Evolutionary conservation across 2,797 vertebrate species (phyloP).

Genomic region (Carcharodon carcharias): DNA sequence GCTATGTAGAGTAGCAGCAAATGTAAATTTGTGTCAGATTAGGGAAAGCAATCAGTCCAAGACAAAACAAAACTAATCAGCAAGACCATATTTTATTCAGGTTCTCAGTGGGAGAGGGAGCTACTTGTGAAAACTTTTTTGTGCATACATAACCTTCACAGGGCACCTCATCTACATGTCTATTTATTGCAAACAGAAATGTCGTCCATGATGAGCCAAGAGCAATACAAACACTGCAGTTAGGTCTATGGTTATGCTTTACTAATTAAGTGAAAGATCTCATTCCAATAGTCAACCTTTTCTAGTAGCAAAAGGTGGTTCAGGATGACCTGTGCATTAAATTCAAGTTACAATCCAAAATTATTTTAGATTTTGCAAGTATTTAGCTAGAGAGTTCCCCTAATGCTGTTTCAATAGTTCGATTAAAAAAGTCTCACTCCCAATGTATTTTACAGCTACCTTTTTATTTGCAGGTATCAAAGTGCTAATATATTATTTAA

Average conservation of each 20-base stretch:
- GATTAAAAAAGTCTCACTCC: not conserved
- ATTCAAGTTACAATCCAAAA: not conserved
- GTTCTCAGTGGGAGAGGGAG: not conserved
- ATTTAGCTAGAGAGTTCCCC: not conserved
- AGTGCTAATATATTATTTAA: not conserved
- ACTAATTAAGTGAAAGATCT: not conserved
- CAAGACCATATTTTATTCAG: not conserved
- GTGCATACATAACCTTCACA: not conserved
- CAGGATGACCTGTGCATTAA: not conserved
- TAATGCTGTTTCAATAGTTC: not conserved
- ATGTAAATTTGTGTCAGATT: not conserved
- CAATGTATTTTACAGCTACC: not conserved
- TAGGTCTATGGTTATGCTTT: not conserved
- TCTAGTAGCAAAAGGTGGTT: not conserved
- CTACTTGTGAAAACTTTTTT: not conserved
- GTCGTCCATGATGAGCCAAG: not conserved
- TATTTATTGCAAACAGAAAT: not conserved
- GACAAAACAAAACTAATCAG: not conserved
- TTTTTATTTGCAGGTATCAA: not conserved
- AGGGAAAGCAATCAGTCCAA: not conserved
- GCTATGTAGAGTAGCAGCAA: not conserved
- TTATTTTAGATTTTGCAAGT: not conserved
- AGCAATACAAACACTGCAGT: not conserved
- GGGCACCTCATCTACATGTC: not conserved
- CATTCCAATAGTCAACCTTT: not conserved